These are phyloP conservation scores for Platorchestia sp. DNA, from an alignment of 1,140 invertebrate genomes.

Conservation along the genomic window DNA sequence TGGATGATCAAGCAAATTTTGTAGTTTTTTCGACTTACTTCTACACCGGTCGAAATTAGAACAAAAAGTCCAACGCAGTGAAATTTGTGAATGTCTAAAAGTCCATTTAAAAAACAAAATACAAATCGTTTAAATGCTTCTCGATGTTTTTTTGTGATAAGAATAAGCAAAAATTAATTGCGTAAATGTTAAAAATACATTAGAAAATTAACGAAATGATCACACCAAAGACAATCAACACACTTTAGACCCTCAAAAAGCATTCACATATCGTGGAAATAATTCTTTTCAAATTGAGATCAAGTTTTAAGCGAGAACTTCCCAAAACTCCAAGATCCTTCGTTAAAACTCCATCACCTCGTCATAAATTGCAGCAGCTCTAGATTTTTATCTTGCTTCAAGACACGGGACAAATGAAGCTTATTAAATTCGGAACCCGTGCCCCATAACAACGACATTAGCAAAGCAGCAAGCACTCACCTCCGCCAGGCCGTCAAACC, in stretches of 20 bases:
- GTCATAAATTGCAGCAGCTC: neutral
- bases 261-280: neutral
- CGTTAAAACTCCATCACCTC: neutral
- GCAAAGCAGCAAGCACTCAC: slow-evolving; percentile 70
- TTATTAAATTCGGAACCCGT: neutral
- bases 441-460: neutral
- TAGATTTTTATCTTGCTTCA: neutral
- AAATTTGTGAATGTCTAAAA: no score
- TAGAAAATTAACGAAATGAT: neutral
- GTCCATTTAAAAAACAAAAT: no score
- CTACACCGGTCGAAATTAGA: no score
- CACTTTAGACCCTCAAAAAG: neutral
- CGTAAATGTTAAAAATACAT: neutral
- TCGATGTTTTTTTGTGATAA: no score
- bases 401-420: neutral
- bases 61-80: no score
- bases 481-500: slow-evolving; percentile 92
- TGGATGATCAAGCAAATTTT: neutral
- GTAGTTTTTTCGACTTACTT: neutral
- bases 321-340: neutral
- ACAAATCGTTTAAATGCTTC: no score
- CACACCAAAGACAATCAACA: neutral
- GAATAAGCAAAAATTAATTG: no score
- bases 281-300: neutral
- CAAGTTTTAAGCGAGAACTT: neutral